Conservation (phyloP, 2,797 vertebrate species). For the Semotilus atromaculatus region DNA sequence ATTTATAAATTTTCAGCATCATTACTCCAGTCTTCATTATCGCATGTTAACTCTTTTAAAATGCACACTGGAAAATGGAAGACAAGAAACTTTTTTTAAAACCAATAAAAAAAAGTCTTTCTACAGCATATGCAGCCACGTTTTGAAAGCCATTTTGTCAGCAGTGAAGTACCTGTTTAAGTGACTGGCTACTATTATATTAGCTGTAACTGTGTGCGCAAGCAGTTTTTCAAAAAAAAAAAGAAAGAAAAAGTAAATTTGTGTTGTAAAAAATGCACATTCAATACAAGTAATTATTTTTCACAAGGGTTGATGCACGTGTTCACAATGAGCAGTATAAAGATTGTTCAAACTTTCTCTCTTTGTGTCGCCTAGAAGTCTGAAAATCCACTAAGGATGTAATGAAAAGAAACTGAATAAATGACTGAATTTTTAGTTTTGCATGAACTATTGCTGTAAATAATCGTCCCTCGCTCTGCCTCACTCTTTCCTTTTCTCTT, state of each 20-base stretch:
- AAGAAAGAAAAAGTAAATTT: too few species aligned
- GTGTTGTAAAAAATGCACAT: neutral
- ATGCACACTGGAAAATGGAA: too few species aligned
- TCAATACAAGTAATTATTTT: neutral
- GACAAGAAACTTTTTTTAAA: too few species aligned
- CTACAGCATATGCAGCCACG: too few species aligned
- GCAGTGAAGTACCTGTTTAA: too few species aligned
- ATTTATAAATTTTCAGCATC: too few species aligned
- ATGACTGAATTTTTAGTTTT: neutral
- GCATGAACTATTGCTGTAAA: slow-evolving; percentile 20
- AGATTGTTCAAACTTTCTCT: neutral
- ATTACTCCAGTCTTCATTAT: too few species aligned
- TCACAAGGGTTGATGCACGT: neutral
- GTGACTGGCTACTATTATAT: too few species aligned
- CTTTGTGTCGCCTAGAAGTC: neutral
- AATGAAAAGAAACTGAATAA: neutral
- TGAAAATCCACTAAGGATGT: neutral
- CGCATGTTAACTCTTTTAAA: too few species aligned
- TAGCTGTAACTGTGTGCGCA: neutral
- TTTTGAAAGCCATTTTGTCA: too few species aligned
- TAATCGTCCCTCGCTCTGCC: neutral
- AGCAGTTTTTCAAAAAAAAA: neutral
- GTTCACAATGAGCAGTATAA: neutral
- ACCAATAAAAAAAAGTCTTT: too few species aligned
- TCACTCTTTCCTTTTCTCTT: slow-evolving; percentile 25